These are phyloP conservation scores for Coreoperca whiteheadi DNA, from an alignment of 2,113 vertebrate species.

Conservation along the genomic window DNA sequence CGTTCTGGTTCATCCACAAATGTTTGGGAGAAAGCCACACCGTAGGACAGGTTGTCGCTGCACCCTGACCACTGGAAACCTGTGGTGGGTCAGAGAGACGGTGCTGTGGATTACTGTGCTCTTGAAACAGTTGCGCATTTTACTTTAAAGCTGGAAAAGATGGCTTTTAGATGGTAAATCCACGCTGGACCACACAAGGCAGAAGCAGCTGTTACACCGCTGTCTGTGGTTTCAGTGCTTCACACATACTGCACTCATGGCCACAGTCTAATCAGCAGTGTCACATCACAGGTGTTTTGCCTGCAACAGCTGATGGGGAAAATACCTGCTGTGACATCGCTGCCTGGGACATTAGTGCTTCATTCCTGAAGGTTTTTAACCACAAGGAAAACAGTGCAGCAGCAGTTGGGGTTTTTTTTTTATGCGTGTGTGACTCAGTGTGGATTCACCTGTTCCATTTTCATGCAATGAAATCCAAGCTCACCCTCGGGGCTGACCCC, in stretches of 20 bases:
- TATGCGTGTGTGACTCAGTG: conserved; percentile 13
- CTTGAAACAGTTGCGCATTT: background rate
- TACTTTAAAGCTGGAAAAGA: background rate
- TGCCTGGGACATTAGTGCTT: background rate
- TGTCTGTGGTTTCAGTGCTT: background rate
- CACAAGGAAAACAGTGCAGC: background rate
- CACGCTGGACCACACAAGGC: background rate
- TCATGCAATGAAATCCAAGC: conserved; percentile 43
- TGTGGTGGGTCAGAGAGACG: conserved; percentile 45
- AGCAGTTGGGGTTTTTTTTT: background rate
- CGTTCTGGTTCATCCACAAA: conserved; percentile 85
- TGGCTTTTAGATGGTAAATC: background rate
- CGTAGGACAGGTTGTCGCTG: conserved; percentile 85
- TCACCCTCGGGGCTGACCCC: conserved; percentile 86
- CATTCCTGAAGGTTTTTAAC: background rate
- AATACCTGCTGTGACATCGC: background rate
- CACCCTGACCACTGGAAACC: conserved; percentile 88
- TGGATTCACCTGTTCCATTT: conserved; percentile 23
- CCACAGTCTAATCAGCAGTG: background rate
- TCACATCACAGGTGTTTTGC: background rate
- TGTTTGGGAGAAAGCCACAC: conserved; percentile 86
- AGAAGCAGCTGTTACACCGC: background rate
- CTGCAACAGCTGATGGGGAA: conserved; percentile 5
- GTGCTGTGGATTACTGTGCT: background rate
- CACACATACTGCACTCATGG: background rate